A percentile compares a stretch with the other conserved stretches of the same genome.
These are phyloP conservation scores for Hirudinaria manillensis DNA, from an alignment of 2,888 invertebrate species.

Conservation along the genomic window DNA sequence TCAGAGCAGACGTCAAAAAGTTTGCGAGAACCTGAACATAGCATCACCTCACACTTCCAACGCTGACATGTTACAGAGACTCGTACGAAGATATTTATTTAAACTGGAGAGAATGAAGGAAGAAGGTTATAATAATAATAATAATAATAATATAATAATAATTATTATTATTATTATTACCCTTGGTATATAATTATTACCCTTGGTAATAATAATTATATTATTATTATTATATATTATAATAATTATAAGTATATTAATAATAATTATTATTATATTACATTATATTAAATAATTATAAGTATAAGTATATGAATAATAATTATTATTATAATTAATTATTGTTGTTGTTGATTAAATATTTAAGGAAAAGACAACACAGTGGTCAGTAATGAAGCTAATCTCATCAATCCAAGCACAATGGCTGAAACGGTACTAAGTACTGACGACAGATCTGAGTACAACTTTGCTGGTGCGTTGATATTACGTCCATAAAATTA, in stretches of 20 bases:
- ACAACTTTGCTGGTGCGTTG: conserved; percentile 15
- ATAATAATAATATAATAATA: background rate
- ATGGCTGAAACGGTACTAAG: conserved; percentile 34
- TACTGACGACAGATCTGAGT: conserved; percentile 31
- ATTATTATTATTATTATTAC: background rate
- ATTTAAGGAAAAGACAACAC: conserved; percentile 33
- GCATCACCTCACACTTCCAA: conserved; percentile 46
- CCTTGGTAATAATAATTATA: background rate
- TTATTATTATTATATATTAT: background rate
- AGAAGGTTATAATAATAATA: conserved; percentile 42
- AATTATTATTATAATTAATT: background rate
- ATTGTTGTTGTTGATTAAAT: too few species aligned
- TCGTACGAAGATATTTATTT: conserved; percentile 52
- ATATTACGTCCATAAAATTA: background rate
- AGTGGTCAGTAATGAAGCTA: conserved; percentile 26
- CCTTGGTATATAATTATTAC: background rate
- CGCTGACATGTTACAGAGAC: conserved; percentile 51
- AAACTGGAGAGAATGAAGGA: conserved; percentile 52
- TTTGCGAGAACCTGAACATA: conserved; percentile 41
- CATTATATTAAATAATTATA: background rate
- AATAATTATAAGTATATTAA: background rate
- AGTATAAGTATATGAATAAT: background rate
- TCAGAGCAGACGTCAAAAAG: conserved; percentile 46
- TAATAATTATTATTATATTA: background rate
- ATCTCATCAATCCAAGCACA: conserved; percentile 28